phyloP scores from a whole-genome alignment of 2,888 invertebrate species.

The Pollenia griseotomentosa region DNA sequence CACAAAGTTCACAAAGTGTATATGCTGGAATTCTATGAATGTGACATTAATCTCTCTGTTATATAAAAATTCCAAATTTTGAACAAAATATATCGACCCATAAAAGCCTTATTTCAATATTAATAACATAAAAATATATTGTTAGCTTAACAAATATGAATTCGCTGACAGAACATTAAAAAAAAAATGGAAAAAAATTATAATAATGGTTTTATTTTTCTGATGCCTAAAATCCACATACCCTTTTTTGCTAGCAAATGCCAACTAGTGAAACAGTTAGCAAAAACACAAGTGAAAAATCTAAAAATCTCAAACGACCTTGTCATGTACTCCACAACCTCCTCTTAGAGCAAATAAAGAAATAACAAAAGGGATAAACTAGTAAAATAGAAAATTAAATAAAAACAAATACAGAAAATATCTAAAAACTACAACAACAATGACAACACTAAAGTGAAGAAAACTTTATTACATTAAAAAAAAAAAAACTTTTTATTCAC shows the following conservation, averaged over 20 bases:
- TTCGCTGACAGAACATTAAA: slow-evolving; percentile 40
- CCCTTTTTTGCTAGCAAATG: neutral
- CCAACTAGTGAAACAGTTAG: slow-evolving; percentile 1
- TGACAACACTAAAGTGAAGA: slow-evolving; percentile 4
- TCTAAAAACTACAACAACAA: slow-evolving; percentile 1
- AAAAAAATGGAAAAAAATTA: slow-evolving; percentile 5
- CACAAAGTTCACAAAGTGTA: too few relatives aligned
- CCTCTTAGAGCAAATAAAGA: neutral
- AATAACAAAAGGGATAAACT: slow-evolving; percentile 40
- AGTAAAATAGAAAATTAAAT: slow-evolving; percentile 33
- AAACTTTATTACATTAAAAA: slow-evolving; percentile 19
- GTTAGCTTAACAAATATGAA: neutral
- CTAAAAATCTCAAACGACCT: slow-evolving; percentile 73
- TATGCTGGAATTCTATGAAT: too few relatives aligned
- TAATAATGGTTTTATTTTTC: slow-evolving; percentile 12
- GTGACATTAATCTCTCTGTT: too few relatives aligned
- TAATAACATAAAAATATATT: too few relatives aligned
- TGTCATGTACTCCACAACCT: slow-evolving; percentile 71
- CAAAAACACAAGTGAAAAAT: slow-evolving; percentile 27
- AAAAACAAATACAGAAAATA: slow-evolving; percentile 31
- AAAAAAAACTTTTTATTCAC: slow-evolving; percentile 39
- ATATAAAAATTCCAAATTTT: too few relatives aligned
- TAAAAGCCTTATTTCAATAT: too few relatives aligned
- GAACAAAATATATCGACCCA: too few relatives aligned
- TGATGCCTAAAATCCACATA: slow-evolving; percentile 14